phyloP scores from a whole-genome alignment of 2,888 invertebrate genomes.

The Neoscelio sp. region DNA sequence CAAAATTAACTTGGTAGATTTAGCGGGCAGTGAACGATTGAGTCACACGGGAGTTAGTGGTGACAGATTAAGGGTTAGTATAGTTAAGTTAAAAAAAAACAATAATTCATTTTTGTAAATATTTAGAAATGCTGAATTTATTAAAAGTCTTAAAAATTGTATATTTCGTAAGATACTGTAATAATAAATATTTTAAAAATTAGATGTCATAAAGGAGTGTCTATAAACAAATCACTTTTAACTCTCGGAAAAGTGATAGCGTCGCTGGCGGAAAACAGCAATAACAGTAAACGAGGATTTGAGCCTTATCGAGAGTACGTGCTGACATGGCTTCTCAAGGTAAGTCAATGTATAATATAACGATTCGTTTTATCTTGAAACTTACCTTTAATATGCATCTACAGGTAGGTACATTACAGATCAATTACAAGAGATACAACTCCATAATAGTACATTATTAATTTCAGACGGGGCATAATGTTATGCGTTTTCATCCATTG shows the following conservation, averaged over 20 bases:
- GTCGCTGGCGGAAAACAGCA: constrained; percentile 87
- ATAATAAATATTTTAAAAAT: background rate
- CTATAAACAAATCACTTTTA: constrained; percentile 90
- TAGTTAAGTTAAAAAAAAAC: background rate
- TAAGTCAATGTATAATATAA: no score
- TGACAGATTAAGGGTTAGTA: constrained; percentile 86
- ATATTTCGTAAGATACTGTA: no score
- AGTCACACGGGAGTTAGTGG: constrained; percentile 87
- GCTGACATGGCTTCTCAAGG: constrained; percentile 90
- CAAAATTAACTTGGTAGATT: constrained; percentile 91
- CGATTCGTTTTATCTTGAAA: background rate
- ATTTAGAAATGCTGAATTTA: no score
- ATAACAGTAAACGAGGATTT: constrained; percentile 84
- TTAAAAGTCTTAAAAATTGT: no score
- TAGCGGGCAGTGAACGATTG: constrained; percentile 92
- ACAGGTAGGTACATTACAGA: constrained; percentile 13
- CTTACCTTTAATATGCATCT: constrained; percentile 2
- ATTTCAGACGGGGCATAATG: no score
- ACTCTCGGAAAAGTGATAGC: constrained; percentile 92
- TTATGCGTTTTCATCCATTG: no score
- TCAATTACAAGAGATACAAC: no score
- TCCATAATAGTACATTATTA: no score
- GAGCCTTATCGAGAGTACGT: constrained; percentile 93
- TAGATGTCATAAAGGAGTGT: constrained; percentile 86
- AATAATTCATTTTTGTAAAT: constrained; percentile 31